Base-by-base conservation (phyloP, 2,888 invertebrate species). In the Pristionchus mayeri region DNA sequence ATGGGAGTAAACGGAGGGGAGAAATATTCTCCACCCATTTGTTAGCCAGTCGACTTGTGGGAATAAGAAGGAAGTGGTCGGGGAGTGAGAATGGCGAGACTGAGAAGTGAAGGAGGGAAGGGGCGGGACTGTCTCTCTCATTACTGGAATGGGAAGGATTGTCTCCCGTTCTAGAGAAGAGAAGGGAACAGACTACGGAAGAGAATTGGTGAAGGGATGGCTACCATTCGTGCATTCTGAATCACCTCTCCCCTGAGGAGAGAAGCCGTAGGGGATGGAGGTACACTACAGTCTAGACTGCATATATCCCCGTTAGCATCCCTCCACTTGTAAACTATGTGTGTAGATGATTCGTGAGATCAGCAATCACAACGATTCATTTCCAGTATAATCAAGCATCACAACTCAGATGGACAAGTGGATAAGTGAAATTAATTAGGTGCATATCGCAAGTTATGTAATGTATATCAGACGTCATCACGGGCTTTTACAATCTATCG, bases 391-490 rank as follows among this genome's bases (percentile, higher is more conserved):
- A 34, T 63, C 34, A 27, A 63, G 30, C 21, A 63, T 63, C 63
- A 34, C 63, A 63, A 63, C 63, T 63, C 34, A 34, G 34, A 63
- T 34, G 63, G 60, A 1, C 30, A 30, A 63, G 63, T 34, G 63
- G 63, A 34, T 63, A 63, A 63, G 63, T 63, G 63, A 63, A 63
- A 63, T 63, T n/a, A n/a, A n/a, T n/a, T 63, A 18, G 34, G 63
- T 63, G 63, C 63, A 63, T 63, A 63, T 63, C 63, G 63, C 63
- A 63, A 44, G 63, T 18, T 30, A n/a, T 34, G 63, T 63, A 63
- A 63, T 63, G 63, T 63, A 63, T 18, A 63, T 34, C 18, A 63
- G 34, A 18, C 18, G 63, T 63, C 34, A 34, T 63, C 63, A 34
- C 63, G 34, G 34, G 13, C 63, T 63, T 24, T 57, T 57, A 57